A percentile compares a stretch with the other conserved stretches of the same genome.
Evolutionary conservation across 1,140 invertebrate genomes (phyloP).

Genomic region (Capitella teleta): DNA sequence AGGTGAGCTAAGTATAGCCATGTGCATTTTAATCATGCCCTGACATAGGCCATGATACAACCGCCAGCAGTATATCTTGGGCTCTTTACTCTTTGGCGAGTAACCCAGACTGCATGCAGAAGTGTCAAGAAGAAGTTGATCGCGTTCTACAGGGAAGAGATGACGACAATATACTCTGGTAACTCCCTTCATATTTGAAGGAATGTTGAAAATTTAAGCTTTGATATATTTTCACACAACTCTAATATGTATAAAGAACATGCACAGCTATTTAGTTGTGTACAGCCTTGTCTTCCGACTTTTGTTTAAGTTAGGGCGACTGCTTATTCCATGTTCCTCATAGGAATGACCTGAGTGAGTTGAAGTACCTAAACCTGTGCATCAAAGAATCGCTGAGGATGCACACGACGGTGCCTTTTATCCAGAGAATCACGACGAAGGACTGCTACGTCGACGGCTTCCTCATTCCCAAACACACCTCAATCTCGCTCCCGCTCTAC

Average conservation of each 20-base stretch:
- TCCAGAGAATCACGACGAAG: constrained; percentile 57
- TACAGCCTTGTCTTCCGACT: background rate
- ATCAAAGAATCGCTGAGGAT: constrained; percentile 40
- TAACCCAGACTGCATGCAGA: constrained; percentile 60
- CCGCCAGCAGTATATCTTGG: constrained; percentile 45
- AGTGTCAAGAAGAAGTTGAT: constrained; percentile 67
- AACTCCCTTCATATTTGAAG: background rate
- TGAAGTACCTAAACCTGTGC: constrained; percentile 36
- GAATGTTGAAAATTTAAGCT: background rate
- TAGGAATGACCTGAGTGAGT: constrained; percentile 23
- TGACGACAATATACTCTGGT: constrained; percentile 18
- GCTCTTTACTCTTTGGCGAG: constrained; percentile 62
- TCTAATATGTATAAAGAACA: background rate
- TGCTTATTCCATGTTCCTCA: background rate
- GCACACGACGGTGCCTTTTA: constrained; percentile 48
- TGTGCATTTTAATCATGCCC: background rate
- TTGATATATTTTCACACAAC: background rate
- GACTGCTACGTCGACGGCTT: constrained; percentile 44
- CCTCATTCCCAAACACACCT: constrained; percentile 15
- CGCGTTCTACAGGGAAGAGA: constrained; percentile 50
- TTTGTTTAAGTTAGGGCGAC: background rate
- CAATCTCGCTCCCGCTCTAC: constrained; percentile 12
- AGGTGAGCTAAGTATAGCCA: constrained; percentile 8
- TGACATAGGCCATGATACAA: constrained; percentile 12
- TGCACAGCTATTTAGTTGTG: background rate